Evolutionary conservation across 2,888 invertebrate species (phyloP).

Genomic region (Pherbina coryleti): DNA sequence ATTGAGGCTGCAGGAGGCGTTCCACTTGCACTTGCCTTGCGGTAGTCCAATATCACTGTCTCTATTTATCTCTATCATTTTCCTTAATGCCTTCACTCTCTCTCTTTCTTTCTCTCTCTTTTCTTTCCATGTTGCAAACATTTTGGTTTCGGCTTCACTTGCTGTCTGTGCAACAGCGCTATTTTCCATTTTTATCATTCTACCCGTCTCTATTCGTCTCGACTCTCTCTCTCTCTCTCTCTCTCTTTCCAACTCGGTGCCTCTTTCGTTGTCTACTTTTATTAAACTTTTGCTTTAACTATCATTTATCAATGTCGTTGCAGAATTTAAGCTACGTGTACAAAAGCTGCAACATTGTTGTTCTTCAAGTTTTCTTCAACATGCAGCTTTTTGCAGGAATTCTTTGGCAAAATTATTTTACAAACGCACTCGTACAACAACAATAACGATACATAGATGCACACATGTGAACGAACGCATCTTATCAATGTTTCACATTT

Average conservation of each 20-base stretch:
- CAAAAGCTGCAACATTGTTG: conserved; percentile 23
- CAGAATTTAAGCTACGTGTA: conserved; percentile 7
- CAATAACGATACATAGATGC: not conserved
- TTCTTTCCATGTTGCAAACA: not conserved
- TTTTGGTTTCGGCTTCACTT: not conserved
- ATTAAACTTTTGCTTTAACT: conserved; percentile 39
- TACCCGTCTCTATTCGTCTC: not conserved
- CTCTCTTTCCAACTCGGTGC: too few species aligned
- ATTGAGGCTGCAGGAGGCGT: too few species aligned
- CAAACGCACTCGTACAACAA: not conserved
- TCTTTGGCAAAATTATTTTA: not conserved
- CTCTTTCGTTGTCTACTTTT: conserved; percentile 1
- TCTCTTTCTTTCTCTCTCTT: not conserved
- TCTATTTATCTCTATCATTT: not conserved
- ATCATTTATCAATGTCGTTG: conserved; percentile 49
- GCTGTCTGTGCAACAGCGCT: conserved; percentile 22
- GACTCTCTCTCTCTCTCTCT: not conserved
- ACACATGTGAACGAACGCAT: not conserved
- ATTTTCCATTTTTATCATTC: not conserved
- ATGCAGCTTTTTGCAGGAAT: not conserved
- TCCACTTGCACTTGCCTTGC: not conserved
- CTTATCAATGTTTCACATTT: too few species aligned
- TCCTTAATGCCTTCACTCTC: too few species aligned
- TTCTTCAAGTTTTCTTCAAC: too few species aligned
- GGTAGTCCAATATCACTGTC: not conserved